These are phyloP conservation scores for Phymorhynchus buccinoides DNA, from an alignment of 1,140 invertebrate genomes.

Conservation along the genomic window DNA sequence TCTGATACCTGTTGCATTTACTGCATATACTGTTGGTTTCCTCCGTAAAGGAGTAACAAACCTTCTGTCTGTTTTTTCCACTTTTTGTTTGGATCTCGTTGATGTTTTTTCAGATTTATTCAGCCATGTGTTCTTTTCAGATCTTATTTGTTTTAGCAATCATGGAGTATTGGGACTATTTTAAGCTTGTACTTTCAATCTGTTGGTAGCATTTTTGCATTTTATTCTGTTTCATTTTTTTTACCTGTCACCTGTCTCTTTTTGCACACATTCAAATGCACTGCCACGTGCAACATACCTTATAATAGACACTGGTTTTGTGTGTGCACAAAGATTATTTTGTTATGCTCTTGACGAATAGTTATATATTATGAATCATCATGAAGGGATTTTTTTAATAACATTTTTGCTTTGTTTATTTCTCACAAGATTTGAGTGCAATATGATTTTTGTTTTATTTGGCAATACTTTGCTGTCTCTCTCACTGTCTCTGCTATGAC, in stretches of 20 bases:
- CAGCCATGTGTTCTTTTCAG: no score
- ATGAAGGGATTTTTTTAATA: no score
- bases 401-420: no score
- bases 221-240: neutral
- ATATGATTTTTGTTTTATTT: neutral
- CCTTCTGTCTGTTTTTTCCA: neutral
- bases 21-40: neutral
- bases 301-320: no score
- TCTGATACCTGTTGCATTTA: slow-evolving; percentile 40
- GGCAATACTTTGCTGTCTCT: neutral
- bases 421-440: neutral
- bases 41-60: neutral
- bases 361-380: no score
- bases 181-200: neutral
- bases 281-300: neutral
- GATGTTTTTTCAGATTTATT: no score
- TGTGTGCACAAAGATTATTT: neutral
- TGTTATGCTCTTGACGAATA: neutral
- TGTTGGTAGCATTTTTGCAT: no score
- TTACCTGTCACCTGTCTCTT: neutral
- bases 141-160: no score
- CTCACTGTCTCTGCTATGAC: neutral
- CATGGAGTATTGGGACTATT: no score
- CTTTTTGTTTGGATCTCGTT: no score
- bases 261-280: neutral